Base-by-base conservation (phyloP, 1,140 invertebrate genomes). In the Mycetomoellerius zeteki region DNA sequence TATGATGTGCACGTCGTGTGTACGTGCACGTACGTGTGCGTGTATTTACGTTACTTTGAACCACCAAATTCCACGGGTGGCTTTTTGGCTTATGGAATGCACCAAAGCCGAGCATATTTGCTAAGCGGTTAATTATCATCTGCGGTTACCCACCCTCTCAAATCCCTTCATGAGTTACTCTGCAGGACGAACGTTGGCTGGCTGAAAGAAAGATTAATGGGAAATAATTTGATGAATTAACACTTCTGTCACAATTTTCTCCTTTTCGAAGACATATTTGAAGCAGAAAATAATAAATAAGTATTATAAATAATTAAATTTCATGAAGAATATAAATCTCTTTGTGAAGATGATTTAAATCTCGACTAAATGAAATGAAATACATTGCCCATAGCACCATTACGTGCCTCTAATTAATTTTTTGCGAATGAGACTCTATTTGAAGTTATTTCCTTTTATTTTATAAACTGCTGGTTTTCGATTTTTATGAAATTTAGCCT, bases 51-150 rank as follows among this genome's bases (percentile, higher is more conserved):
- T 92, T 93, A 88, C 91, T 93, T 92, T 90, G 92, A 90, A 84
- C 86, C 76, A n/a, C 65, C 80, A 80, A 86, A 92, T 88, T 90
- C 75, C 71, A 72, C 54, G 50, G 64, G 24, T 69, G 64, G 86
- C 78, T 89, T 92, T 93, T 90, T 92, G 89, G 87, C 85, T 90
- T 89, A 90, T 89, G 78, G 84, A 88, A 92, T 88, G 84, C 86
- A 47, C 47, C 77, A 90, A 88, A 91, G 91, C 86, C 24, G 71
- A 81, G 72, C 72, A 89, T 93, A 92, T 93, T 93, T 93, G 87
- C 91, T 5, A 89, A 92, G 86, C 87, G 91, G 92, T 93, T 93
- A 93, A 93, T 93, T 93, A 93, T 92, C 89, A 87, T 89, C 62
- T 88, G 71, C 58, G 33, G 52, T 52, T 84, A 33, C 76, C 43